Conservation (phyloP, 1,140 invertebrate genomes). For the Rhyzopertha dominica region DNA sequence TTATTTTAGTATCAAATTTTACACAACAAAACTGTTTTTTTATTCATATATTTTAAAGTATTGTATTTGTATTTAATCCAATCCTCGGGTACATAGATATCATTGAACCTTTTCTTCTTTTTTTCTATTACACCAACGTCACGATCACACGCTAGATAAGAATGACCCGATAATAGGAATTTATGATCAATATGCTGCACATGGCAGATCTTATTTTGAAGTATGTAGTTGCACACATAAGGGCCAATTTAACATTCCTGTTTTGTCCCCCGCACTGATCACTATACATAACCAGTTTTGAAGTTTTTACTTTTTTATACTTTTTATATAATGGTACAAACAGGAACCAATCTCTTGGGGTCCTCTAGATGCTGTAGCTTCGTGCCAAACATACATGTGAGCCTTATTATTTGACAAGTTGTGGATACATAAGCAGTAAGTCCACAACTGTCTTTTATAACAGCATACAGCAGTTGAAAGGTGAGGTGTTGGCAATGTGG, state of each 20-base stretch:
- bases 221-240: slow-evolving; percentile 13
- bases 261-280: slow-evolving; percentile 9
- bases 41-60: too few species aligned
- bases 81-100: slow-evolving; percentile 18
- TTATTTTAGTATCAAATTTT: too few species aligned
- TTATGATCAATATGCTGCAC: slow-evolving; percentile 24
- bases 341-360: slow-evolving; percentile 7
- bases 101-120: slow-evolving; percentile 16
- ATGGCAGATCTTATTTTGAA: slow-evolving; percentile 6
- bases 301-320: slow-evolving; percentile 12
- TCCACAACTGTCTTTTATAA: slow-evolving; percentile 15
- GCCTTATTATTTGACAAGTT: slow-evolving; percentile 8
- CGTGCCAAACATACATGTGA: slow-evolving; percentile 13
- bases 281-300: slow-evolving; percentile 4
- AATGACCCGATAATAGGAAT: slow-evolving; percentile 24
- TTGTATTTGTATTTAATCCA: too few species aligned
- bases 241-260: slow-evolving; percentile 8
- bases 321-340: slow-evolving; percentile 8
- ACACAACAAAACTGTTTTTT: too few species aligned
- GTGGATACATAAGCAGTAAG: slow-evolving; percentile 15
- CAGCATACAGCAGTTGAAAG: slow-evolving; percentile 2
- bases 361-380: slow-evolving; percentile 15
- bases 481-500: slow-evolving; percentile 8
- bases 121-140: slow-evolving; percentile 22
- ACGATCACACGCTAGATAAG: slow-evolving; percentile 23